Evolutionary conservation across 2,888 invertebrate species (phyloP).

Genomic region (Melipona bicolor): DNA sequence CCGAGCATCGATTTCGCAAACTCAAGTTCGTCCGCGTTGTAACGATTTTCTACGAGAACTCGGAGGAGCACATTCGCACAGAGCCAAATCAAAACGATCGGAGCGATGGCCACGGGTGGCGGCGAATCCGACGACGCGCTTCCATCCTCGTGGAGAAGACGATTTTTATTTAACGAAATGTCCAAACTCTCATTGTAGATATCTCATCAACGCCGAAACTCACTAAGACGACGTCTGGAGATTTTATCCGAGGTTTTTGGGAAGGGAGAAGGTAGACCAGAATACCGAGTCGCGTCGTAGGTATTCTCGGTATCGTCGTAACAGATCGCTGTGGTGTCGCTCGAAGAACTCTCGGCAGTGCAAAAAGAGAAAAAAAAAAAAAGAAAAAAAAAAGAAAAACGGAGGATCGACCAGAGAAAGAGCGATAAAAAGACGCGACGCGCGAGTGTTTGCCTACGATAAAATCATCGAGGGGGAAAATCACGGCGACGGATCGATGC

Average conservation of each 20-base stretch:
- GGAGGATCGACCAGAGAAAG: background rate
- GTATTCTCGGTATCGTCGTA: background rate
- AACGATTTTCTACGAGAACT: slow-evolving; percentile 7
- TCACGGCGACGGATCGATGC: slow-evolving; percentile 29
- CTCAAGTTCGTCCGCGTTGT: background rate
- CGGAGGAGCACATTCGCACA: background rate
- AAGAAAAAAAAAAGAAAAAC: no score
- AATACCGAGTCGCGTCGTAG: background rate
- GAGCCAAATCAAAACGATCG: slow-evolving; percentile 54
- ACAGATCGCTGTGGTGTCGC: background rate
- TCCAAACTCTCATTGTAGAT: slow-evolving; percentile 40
- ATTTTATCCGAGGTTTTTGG: background rate
- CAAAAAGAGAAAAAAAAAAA: no score
- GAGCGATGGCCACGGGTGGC: background rate
- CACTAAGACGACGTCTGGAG: background rate
- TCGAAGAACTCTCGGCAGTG: slow-evolving; percentile 16
- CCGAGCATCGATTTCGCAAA: background rate
- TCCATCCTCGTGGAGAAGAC: background rate
- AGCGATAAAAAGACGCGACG: slow-evolving; percentile 7
- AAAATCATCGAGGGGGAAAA: slow-evolving; percentile 33
- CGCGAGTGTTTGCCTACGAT: slow-evolving; percentile 25
- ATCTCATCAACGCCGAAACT: slow-evolving; percentile 25
- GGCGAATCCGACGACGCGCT: background rate
- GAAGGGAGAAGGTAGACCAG: background rate
- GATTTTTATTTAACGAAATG: slow-evolving; percentile 26